Evolutionary conservation across 2,888 invertebrate genomes (phyloP), one percentile per base, ranked within the genome.

Genomic region (Morpho achilles): DNA sequence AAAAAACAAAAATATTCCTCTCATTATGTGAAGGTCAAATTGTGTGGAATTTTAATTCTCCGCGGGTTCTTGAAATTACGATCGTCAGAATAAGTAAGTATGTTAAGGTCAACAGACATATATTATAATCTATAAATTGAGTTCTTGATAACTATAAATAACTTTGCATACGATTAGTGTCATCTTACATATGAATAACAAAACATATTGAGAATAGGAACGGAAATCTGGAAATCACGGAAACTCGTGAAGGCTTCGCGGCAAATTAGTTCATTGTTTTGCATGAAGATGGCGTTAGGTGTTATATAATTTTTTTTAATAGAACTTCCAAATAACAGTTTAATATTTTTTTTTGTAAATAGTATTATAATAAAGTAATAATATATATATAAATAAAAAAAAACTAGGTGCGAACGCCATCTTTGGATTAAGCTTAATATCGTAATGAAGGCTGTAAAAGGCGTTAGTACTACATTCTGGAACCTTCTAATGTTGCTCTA

Each of bases 271-370:
- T 8, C 47, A 4, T 16, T 40, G 50, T 53, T 45, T 59, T 57
- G 47, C 47, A 53, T 58, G 55, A 22, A 71, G 70, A 68, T 71
- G 70, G 69, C 70, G 67, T 52, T 63, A n/a, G 16, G 10, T n/a
- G 2, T 7, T 7, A 45, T 10, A 43, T 43, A 43, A 43, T 6
- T 7, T 43, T 9, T 6, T 43, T 32, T 32, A 32, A 5, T 32
- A 32, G 32, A 32, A 32, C 32, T 32, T 32, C 5, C 32, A 32
- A 32, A 32, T 32, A 32, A 32, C 5, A 32, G 32, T 32, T 32
- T 2, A 32, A 16, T 16, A 16, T 1, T 16, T 16, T 32, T 23
- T 32, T 32, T 32, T 32, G 32, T 32, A 32, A 32, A 32, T 32
- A 32, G 32, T 32, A 32, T 32, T 32, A 32, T 32, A 32, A 32